Conservation (phyloP, 35 echinoderm and acorn worm species). For the Lytechinus variegatus region DNA sequence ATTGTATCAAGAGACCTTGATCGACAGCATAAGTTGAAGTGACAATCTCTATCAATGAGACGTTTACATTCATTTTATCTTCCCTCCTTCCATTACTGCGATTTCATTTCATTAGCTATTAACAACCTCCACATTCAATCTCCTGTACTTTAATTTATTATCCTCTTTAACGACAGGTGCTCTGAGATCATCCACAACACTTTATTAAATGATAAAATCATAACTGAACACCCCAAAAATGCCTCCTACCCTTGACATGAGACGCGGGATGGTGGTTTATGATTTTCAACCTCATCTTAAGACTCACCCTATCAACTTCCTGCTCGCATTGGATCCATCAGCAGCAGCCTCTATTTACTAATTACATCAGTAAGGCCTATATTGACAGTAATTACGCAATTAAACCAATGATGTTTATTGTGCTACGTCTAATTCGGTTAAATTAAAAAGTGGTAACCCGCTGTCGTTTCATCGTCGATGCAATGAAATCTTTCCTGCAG, state of each 20-base stretch:
- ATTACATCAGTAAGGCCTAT: not conserved
- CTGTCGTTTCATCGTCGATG: not conserved
- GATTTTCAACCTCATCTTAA: not conserved
- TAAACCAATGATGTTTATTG: constrained; percentile 32
- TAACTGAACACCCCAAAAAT: not conserved
- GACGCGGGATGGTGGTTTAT: not conserved
- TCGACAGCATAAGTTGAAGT: too few relatives aligned
- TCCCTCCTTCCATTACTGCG: not conserved
- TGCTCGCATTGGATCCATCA: not conserved
- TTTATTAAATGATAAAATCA: not conserved
- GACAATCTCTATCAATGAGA: too few relatives aligned
- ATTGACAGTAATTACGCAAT: constrained; percentile 6
- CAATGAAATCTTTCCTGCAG: too few relatives aligned
- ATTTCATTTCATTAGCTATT: not conserved
- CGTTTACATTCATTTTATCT: too few relatives aligned
- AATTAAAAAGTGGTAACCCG: not conserved
- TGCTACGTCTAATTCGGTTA: not conserved
- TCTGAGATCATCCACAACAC: not conserved
- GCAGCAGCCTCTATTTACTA: not conserved
- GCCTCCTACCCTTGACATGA: not conserved
- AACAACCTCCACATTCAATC: not conserved
- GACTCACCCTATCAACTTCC: not conserved
- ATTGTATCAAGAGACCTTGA: too few relatives aligned
- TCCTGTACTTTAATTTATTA: not conserved
- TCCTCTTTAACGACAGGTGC: not conserved